phyloP scores from a whole-genome alignment of 2,888 invertebrate species.

The Leucophora obtusa region DNA sequence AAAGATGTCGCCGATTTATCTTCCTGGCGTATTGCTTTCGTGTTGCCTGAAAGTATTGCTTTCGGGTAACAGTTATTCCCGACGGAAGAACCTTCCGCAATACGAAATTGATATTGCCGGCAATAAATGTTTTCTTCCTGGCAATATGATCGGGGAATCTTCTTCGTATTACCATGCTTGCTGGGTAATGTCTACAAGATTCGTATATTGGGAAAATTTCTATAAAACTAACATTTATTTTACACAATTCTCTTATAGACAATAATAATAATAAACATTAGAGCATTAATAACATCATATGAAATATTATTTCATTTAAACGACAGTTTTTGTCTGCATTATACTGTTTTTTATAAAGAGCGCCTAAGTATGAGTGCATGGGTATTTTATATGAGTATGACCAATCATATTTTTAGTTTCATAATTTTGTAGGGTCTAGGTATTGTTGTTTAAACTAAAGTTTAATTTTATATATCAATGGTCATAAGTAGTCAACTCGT shows the following conservation, averaged over 20 bases:
- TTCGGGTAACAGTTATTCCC: too few relatives aligned
- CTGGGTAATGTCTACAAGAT: too few relatives aligned
- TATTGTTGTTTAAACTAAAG: constrained; percentile 19
- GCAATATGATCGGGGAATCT: too few relatives aligned
- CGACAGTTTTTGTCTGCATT: constrained; percentile 15
- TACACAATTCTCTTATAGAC: constrained; percentile 8
- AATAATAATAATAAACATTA: constrained; percentile 31
- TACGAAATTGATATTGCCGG: too few relatives aligned
- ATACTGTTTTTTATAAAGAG: not conserved
- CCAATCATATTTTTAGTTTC: not conserved
- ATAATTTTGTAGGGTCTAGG: not conserved
- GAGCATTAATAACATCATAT: constrained; percentile 25
- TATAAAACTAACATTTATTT: constrained; percentile 22
- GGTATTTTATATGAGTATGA: not conserved
- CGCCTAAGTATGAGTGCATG: not conserved
- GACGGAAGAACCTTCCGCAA: too few relatives aligned
- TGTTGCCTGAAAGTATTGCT: too few relatives aligned
- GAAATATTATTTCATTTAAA: constrained; percentile 18
- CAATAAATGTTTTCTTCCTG: too few relatives aligned
- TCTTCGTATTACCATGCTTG: too few relatives aligned
- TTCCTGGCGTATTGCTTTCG: too few relatives aligned
- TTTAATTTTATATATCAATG: constrained; percentile 1
- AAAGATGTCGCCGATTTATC: too few relatives aligned
- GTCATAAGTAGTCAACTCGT: too few relatives aligned
- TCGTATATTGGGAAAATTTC: not conserved